A percentile compares a stretch with the other conserved stretches of the same genome.
These are phyloP conservation scores for Chaetogeoica ovagalla DNA, from an alignment of 2,888 invertebrate genomes.

Conservation along the genomic window DNA sequence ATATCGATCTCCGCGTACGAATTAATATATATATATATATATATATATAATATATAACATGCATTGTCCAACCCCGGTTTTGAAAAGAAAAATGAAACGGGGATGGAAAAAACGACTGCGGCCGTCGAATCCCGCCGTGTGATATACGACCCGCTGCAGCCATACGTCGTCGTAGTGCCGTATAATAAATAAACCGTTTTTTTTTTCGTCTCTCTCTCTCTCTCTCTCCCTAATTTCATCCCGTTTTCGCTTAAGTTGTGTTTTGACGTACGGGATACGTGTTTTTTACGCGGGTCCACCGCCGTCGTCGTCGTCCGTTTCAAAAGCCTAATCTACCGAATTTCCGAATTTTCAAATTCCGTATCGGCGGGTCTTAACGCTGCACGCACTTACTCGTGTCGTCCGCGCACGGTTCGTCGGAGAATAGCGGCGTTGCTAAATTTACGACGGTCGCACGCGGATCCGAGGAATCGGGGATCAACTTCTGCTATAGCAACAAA, in stretches of 20 bases:
- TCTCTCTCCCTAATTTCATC: background rate
- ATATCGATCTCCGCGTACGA: constrained; percentile 39
- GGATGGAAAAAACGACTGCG: constrained; percentile 21
- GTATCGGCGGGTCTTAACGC: background rate
- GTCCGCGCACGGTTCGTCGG: no score
- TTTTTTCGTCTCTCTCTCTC: background rate
- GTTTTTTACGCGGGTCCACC: background rate
- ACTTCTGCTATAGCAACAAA: no score
- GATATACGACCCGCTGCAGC: constrained; percentile 28
- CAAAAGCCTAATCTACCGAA: no score
- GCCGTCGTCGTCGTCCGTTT: no score
- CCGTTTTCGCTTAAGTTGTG: background rate
- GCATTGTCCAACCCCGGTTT: constrained; percentile 22
- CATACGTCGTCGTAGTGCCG: background rate
- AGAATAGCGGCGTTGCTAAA: no score
- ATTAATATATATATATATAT: constrained; percentile 7
- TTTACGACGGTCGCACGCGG: no score
- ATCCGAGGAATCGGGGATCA: no score
- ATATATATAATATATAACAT: background rate
- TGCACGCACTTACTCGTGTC: no score
- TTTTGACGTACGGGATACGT: background rate
- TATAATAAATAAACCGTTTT: constrained; percentile 47
- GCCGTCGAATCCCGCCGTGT: constrained; percentile 14
- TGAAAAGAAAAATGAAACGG: background rate
- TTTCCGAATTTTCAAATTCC: no score